Conservation (phyloP, 2,797 vertebrate genomes). For the Tamandua tetradactyla region DNA sequence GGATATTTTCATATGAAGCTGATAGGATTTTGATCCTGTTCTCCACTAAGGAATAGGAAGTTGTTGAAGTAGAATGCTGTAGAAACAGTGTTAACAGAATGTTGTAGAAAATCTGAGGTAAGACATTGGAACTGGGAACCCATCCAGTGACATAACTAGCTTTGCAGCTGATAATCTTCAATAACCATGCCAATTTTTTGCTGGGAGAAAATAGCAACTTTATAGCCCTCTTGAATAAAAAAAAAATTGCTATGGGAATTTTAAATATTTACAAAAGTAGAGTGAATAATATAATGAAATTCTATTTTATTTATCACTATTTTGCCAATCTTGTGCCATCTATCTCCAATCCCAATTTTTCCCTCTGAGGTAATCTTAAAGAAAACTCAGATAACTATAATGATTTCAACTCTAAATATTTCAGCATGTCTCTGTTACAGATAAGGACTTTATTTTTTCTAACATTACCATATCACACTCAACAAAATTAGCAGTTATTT, state of each 20-base stretch:
- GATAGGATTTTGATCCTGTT: not conserved
- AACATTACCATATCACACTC: not conserved
- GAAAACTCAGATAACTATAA: conserved; percentile 18
- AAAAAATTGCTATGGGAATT: not conserved
- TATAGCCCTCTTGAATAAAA: not conserved
- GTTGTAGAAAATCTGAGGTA: not conserved
- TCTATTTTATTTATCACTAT: not conserved
- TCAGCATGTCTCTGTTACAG: conserved; percentile 4
- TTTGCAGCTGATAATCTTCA: not conserved
- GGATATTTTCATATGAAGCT: not conserved
- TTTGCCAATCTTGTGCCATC: not conserved
- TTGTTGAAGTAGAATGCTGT: not conserved
- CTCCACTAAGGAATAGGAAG: not conserved
- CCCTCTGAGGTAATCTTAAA: not conserved
- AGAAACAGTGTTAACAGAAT: not conserved
- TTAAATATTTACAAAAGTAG: not conserved
- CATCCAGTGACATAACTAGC: not conserved
- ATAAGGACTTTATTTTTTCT: not conserved
- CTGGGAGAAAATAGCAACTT: not conserved
- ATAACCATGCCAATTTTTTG: not conserved
- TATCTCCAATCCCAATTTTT: not conserved
- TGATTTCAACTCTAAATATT: conserved; percentile 18
- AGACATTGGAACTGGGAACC: not conserved
- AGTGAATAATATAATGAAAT: not conserved
- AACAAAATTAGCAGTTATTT: too few relatives aligned